Conservation (phyloP, 2,797 vertebrate species). For the Anguilla anguilla region DNA sequence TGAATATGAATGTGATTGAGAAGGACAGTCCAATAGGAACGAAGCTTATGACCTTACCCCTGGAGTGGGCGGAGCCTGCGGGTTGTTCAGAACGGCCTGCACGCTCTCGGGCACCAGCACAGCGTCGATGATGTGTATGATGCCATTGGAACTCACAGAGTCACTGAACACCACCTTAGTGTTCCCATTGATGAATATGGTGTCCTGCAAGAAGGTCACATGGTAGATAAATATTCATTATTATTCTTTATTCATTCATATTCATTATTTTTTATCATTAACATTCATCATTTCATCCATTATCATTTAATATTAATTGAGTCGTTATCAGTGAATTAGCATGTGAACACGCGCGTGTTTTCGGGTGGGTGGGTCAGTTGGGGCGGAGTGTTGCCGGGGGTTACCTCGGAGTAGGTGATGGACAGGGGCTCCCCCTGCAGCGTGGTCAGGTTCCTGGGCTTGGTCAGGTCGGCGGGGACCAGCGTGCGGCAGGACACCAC, state of each 20-base stretch:
- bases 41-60: neutral
- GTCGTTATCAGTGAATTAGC: neutral
- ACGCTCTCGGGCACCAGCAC: slow-evolving; percentile 71
- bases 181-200: slow-evolving; percentile 74
- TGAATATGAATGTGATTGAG: neutral
- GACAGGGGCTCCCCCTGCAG: slow-evolving; percentile 79
- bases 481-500: slow-evolving; percentile 83
- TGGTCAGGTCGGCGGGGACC: slow-evolving; percentile 71
- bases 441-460: slow-evolving; percentile 73
- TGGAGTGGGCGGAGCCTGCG: neutral
- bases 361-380: neutral
- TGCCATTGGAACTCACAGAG: slow-evolving; percentile 77
- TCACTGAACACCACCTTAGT: slow-evolving; percentile 77
- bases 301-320: neutral
- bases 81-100: slow-evolving; percentile 49
- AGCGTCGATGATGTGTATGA: slow-evolving; percentile 83
- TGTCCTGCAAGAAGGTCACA: slow-evolving; percentile 67
- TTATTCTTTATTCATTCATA: neutral
- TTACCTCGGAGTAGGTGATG: slow-evolving; percentile 78
- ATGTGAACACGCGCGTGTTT: neutral
- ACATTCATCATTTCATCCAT: neutral
- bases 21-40: neutral
- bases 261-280: too few relatives aligned
- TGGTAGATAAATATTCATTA: neutral
- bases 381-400: neutral